Conservation (phyloP, 64 coral and sea anemone genomes). For the Pocillopora verrucosa region DNA sequence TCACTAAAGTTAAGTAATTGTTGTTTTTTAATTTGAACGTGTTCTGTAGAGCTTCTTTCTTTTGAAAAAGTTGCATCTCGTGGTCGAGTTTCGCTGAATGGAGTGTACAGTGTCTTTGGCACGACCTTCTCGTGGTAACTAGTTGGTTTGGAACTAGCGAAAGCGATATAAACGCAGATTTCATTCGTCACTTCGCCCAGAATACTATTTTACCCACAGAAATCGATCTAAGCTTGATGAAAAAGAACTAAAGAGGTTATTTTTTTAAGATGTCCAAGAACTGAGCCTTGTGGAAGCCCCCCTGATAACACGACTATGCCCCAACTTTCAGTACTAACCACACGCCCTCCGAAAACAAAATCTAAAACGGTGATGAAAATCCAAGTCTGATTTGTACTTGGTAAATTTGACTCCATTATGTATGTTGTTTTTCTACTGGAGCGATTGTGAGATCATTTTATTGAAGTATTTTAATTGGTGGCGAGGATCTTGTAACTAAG, state of each 20-base stretch:
- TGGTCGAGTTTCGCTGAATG: neutral
- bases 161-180: neutral
- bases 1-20: constrained; percentile 32
- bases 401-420: neutral
- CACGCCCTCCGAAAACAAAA: constrained; percentile 34
- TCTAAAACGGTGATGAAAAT: neutral
- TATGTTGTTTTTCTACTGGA: neutral
- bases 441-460: neutral
- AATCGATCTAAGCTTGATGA: no score
- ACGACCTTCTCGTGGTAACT: no score
- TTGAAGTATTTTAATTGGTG: neutral
- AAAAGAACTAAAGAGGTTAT: no score
- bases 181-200: neutral
- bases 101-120: no score
- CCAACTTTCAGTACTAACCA: neutral
- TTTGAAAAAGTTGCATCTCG: constrained; percentile 5
- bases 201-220: no score
- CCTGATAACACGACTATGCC: neutral
- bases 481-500: neutral
- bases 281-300: neutral
- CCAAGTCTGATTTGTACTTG: neutral
- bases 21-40: constrained; percentile 25
- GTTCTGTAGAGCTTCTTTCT: neutral
- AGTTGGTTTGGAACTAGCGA: neutral
- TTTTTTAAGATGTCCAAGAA: neutral